These are phyloP conservation scores for Pectinophora gossypiella DNA, from an alignment of 1,140 invertebrate genomes.

Conservation along the genomic window DNA sequence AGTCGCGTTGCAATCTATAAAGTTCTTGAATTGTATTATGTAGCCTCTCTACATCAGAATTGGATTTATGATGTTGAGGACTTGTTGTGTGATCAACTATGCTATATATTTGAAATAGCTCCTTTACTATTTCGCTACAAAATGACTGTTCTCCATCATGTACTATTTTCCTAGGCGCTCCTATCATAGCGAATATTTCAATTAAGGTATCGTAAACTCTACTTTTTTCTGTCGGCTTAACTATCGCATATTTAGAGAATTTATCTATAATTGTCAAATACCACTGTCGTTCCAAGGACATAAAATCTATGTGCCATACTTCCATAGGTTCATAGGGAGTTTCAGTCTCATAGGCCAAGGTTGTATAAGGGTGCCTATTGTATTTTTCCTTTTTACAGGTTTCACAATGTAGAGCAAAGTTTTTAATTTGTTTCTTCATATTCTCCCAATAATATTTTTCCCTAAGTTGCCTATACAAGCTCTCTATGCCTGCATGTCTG, in stretches of 20 bases:
- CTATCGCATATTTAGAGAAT: slow-evolving; percentile 7
- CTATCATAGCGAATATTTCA: slow-evolving; percentile 11
- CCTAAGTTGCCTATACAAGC: slow-evolving; percentile 3
- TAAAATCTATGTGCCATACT: slow-evolving; percentile 10
- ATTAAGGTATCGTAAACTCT: slow-evolving; percentile 7
- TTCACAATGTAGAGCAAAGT: background rate
- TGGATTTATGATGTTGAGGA: slow-evolving; percentile 18
- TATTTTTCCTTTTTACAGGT: slow-evolving; percentile 9
- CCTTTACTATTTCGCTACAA: slow-evolving; percentile 13
- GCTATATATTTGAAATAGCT: slow-evolving; percentile 13
- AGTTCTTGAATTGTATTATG: slow-evolving; percentile 19
- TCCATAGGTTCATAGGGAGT: slow-evolving; percentile 7
- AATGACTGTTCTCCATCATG: slow-evolving; percentile 20
- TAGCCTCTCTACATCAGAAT: slow-evolving; percentile 16
- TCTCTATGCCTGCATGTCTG: slow-evolving; percentile 6
- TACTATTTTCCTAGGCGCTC: slow-evolving; percentile 14
- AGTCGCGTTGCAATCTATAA: slow-evolving; percentile 13
- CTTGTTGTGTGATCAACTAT: slow-evolving; percentile 15
- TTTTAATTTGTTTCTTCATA: slow-evolving; percentile 8
- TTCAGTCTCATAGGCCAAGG: background rate
- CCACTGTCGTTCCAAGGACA: slow-evolving; percentile 7
- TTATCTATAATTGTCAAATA: slow-evolving; percentile 9
- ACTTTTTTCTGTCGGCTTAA: slow-evolving; percentile 7
- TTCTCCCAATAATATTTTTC: slow-evolving; percentile 11
- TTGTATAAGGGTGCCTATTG: slow-evolving; percentile 4